Percentiles rank a stretch among this genome's conserved stretches.
phyloP scores from a whole-genome alignment of 1,140 invertebrate species.

The Muscidifurax raptorellus region DNA sequence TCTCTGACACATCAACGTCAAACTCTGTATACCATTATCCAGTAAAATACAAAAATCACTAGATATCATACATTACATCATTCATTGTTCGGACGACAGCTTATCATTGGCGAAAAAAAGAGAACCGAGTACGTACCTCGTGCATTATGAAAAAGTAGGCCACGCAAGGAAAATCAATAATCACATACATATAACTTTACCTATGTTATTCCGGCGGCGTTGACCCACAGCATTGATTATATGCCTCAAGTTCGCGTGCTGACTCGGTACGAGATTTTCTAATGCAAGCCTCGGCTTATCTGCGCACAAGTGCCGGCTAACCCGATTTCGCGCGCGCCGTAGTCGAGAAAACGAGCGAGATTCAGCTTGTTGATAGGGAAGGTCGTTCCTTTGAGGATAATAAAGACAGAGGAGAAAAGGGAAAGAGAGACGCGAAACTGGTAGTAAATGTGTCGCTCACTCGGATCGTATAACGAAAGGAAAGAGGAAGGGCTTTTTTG shows the following conservation, averaged over 20 bases:
- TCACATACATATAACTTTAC: background rate
- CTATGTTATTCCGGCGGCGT: no score
- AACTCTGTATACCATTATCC: no score
- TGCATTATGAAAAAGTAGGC: slow-evolving; percentile 22
- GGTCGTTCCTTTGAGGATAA: slow-evolving; percentile 33
- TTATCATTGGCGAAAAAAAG: no score
- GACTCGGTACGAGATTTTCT: slow-evolving; percentile 19
- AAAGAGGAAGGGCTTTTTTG: no score
- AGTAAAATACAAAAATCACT: no score
- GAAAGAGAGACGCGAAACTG: background rate
- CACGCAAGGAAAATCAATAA: slow-evolving; percentile 40
- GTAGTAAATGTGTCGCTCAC: background rate
- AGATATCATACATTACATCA: no score
- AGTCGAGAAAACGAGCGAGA: slow-evolving; percentile 3
- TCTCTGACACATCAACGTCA: background rate
- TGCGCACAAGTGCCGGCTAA: background rate
- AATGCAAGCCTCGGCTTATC: background rate
- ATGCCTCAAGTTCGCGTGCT: slow-evolving; percentile 28
- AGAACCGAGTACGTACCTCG: no score
- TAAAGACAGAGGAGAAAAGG: slow-evolving; percentile 3
- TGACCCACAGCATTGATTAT: slow-evolving; percentile 43
- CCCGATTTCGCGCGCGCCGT: background rate
- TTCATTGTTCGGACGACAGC: no score
- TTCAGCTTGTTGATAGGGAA: slow-evolving; percentile 26
- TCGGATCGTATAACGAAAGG: background rate